Base-by-base conservation (phyloP, 2,888 invertebrate species). In the Rotaria magnacalcarata region DNA sequence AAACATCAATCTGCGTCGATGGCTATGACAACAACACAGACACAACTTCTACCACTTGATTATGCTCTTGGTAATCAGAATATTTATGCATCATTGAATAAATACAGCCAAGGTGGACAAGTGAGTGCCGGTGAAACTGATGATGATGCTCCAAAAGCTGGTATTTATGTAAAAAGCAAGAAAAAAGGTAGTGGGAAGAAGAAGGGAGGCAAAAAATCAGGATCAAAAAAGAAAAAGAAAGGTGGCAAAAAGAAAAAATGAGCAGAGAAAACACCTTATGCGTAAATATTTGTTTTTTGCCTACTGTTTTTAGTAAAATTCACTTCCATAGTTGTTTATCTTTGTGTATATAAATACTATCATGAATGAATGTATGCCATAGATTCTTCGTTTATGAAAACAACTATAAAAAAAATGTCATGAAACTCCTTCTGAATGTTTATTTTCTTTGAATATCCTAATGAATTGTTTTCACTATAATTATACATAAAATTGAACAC, bases 181-280 rank as follows among this genome's bases (percentile, higher is more conserved):
- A 67, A 67, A 19, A 67, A 67, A 67, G 14, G 67, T 11, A 16
- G 67, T 67, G 67, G 67, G 1, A 67, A 67, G 34, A 67, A 67
- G 16, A 67, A 67, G 27, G 16, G 16, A 27, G 67, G 34, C 14
- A 16, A 27, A 27, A 60, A 60, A 34, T 60, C 60, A 60, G 27
- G 34, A 34, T 67, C 67, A 67, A 67, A 67, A 16, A 67, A 67
- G 67, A 67, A 67, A 67, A 67, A 67, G 67, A 67, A 67, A 34
- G 34, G 67, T 34, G 67, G 67, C 34, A 67, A 67, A 27, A 67
- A 67, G 67, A 67, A 67, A 34, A 34, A 67, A 67, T 67, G 34
- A 34, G 14, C 27, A 67, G 6, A 34, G 10, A 27, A 16, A 34
- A 34, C 1, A 5, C n/a, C 8, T 58, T n/a, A 10, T 58, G 34